phyloP scores from a whole-genome alignment of 2,888 invertebrate genomes.

The Pecten maximus region DNA sequence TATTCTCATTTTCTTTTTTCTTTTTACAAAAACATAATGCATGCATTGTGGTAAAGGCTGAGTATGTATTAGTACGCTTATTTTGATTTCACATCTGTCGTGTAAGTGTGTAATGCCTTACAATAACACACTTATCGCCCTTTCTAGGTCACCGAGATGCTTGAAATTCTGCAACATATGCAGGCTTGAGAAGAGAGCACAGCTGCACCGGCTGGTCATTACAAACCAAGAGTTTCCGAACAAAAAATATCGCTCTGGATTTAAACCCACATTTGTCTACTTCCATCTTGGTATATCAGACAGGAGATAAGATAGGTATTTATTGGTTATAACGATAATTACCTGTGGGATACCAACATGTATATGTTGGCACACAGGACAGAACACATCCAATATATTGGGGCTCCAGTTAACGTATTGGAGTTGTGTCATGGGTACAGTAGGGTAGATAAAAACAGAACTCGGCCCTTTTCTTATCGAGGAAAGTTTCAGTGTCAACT shows the following conservation, averaged over 20 bases:
- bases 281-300: neutral
- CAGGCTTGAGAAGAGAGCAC: neutral
- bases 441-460: neutral
- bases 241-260: neutral
- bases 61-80: neutral
- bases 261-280: neutral
- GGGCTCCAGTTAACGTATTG: neutral
- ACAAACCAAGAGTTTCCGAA: neutral
- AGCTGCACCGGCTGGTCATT: neutral
- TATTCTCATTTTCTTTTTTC: too few species aligned
- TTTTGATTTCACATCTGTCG: neutral
- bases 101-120: neutral
- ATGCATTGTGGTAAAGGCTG: neutral
- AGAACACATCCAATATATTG: neutral
- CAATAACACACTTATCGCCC: neutral
- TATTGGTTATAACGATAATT: conserved; percentile 19
- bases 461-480: too few species aligned
- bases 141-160: neutral
- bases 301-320: neutral
- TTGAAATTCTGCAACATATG: conserved; percentile 21
- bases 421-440: neutral
- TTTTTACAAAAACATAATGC: too few species aligned
- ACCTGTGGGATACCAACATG: neutral
- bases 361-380: neutral
- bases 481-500: neutral